Evolutionary conservation across 2,797 vertebrate genomes (phyloP), one percentile per base, ranked within the genome.

Genomic region (Gymnodraco acuticeps): DNA sequence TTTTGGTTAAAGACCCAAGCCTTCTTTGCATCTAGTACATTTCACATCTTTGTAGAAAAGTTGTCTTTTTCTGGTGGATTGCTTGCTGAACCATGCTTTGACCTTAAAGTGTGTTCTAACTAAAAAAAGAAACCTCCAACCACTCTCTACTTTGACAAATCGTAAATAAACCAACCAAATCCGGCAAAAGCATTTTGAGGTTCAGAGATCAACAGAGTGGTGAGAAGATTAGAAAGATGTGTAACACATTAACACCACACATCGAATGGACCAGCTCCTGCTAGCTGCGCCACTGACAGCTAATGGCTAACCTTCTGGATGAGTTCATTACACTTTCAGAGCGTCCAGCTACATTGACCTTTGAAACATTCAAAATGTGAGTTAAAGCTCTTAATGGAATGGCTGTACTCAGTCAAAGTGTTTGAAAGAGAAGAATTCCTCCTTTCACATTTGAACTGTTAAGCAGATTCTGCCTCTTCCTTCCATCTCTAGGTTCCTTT

Each of bases 181-280:
- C 20, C 19, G 20, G 50, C 50, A 20, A 51, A 51, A 51, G 5
- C 54, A 56, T 59, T 46, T 17, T 17, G 55, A 63, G 53, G 59
- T 63, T 45, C 23, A 62, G 31, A 66, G 42, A 70, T 46, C 10
- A 60, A 52, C 51, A 50, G 54, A 17, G 64, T 65, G 17, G 15
- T 41, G 52, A 38, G 42, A 62, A 27, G 45, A 63, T 38, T 53
- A 46, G 45, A 61, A 45, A 50, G 33, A 47, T 58, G 48, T 52
- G 31, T 45, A 51, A 41, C 41, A 63, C 59, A 63, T 45, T 45
- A 68, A 59, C 46, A 47, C 48, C 43, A 56, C 42, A 23, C n/a
- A 45, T 42, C 58, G 75, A 59, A 58, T 76, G 31, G 72, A 60
- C 20, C 56, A 47, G 47, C 31, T 54, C 20, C 63, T 38, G 59